phyloP scores from a whole-genome alignment of 2,113 vertebrate species.

The Ptychochromis oligacanthus region DNA sequence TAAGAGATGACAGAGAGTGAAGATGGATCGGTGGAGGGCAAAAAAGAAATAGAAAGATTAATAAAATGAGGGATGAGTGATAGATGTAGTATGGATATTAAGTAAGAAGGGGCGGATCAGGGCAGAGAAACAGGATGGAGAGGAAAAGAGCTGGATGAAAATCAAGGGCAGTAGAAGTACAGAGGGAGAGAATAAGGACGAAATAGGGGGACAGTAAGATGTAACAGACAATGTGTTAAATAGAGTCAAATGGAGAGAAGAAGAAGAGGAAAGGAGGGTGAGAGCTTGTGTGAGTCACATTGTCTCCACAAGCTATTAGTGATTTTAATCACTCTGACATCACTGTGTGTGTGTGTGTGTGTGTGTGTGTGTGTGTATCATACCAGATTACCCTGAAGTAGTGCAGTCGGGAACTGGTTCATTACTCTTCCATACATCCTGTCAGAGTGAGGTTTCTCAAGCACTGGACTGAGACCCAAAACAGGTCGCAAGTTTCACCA shows the following conservation, averaged over 20 bases:
- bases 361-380: conserved; percentile 42
- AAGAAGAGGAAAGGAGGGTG: conserved; percentile 27
- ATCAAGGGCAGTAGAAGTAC: background rate
- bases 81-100: background rate
- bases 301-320: conserved; percentile 68
- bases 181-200: background rate
- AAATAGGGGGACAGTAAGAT: background rate
- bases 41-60: conserved; percentile 18
- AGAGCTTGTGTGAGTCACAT: conserved; percentile 69
- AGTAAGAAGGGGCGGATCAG: background rate
- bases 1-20: conserved; percentile 1
- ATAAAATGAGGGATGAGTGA: conserved; percentile 26
- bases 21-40: conserved; percentile 24
- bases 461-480: conserved; percentile 25
- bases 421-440: conserved; percentile 59
- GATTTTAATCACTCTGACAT: conserved; percentile 72
- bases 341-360: conserved; percentile 23
- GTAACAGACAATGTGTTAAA: conserved; percentile 27
- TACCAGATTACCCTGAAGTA: conserved; percentile 63
- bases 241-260: conserved; percentile 22
- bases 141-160: background rate
- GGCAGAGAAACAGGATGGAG: conserved; percentile 1
- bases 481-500: background rate
- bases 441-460: conserved; percentile 41
- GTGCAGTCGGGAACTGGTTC: conserved; percentile 58